Evolutionary conservation across 2,113 vertebrate genomes (phyloP).

Genomic region (Sporophila hypoxantha): DNA sequence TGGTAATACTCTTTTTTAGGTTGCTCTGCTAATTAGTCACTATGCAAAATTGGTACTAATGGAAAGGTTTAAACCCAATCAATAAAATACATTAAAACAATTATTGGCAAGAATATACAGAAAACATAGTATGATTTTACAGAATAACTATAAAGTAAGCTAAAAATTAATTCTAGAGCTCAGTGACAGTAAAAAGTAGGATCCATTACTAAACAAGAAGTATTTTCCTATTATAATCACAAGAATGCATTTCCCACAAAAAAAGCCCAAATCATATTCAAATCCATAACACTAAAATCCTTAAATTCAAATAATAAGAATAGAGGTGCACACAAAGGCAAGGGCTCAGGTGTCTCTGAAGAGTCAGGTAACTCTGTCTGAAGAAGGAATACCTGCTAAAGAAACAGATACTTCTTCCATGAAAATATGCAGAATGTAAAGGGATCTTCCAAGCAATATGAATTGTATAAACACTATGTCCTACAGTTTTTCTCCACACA

Average conservation of each 20-base stretch:
- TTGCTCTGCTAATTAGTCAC: background rate
- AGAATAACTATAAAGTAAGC: background rate
- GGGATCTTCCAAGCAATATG: background rate
- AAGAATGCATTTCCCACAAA: background rate
- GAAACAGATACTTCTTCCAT: background rate
- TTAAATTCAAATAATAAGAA: background rate
- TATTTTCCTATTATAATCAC: background rate
- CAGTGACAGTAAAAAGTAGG: background rate
- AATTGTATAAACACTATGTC: background rate
- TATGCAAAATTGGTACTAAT: background rate
- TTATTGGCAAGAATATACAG: background rate
- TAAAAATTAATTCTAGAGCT: background rate
- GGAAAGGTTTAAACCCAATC: background rate
- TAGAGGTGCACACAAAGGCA: background rate
- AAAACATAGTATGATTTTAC: background rate
- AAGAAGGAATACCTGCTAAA: background rate
- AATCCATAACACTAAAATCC: background rate
- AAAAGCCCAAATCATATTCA: background rate
- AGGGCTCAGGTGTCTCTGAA: background rate
- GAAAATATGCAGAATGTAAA: background rate
- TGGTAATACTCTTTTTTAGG: background rate
- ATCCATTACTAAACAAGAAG: background rate
- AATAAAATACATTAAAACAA: background rate
- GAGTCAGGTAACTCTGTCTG: background rate
- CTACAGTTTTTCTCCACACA: background rate